Evolutionary conservation across 2,113 vertebrate genomes (phyloP).

Genomic region (Mobula hypostoma): DNA sequence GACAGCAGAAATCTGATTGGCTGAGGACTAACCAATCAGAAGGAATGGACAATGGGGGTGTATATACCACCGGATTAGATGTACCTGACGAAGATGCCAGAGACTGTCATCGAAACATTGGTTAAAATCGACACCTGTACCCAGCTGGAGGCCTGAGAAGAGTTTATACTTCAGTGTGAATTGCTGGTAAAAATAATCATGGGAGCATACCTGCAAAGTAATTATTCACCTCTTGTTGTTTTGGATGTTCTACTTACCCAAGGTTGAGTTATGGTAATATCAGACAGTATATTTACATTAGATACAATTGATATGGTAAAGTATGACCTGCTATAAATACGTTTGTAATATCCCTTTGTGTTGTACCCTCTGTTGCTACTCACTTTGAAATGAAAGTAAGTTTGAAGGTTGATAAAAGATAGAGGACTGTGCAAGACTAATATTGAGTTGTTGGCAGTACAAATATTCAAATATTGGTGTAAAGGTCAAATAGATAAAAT

Average conservation of each 20-base stretch:
- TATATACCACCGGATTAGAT: no score
- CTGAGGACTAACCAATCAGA: no score
- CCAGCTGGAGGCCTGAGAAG: no score
- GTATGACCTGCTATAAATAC: neutral
- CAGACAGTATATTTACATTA: slow-evolving; percentile 21
- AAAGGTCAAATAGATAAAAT: neutral
- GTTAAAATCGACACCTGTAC: no score
- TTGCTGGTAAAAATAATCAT: slow-evolving; percentile 43
- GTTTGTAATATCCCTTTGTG: slow-evolving; percentile 14
- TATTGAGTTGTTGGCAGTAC: neutral
- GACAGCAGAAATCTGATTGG: no score
- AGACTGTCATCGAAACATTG: no score
- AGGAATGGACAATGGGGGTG: no score
- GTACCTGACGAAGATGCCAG: no score
- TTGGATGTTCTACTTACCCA: slow-evolving; percentile 54
- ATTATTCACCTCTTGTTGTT: slow-evolving; percentile 49
- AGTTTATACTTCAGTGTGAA: neutral
- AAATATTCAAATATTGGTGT: slow-evolving; percentile 6
- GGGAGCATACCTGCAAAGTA: slow-evolving; percentile 58
- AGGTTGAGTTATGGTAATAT: slow-evolving; percentile 36
- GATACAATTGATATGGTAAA: slow-evolving; percentile 8
- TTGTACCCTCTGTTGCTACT: neutral
- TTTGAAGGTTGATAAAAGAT: slow-evolving; percentile 14
- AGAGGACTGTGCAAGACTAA: neutral
- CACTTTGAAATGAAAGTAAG: slow-evolving; percentile 8